Evolutionary conservation across 2,113 vertebrate genomes (phyloP).

Genomic region (Python bivittatus): DNA sequence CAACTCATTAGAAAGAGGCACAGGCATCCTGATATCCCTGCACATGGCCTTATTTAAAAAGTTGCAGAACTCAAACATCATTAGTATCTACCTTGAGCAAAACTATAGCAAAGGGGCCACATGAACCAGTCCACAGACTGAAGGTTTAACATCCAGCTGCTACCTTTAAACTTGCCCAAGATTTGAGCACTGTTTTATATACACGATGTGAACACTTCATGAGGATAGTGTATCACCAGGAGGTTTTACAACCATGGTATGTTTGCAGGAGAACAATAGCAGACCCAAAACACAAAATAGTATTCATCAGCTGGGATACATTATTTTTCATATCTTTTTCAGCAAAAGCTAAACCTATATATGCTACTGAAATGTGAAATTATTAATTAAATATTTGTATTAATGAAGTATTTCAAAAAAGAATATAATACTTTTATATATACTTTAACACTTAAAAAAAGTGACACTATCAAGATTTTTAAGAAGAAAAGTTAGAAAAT

Average conservation of each 20-base stretch:
- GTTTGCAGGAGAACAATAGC: not conserved
- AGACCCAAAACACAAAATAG: not conserved
- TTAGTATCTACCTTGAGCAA: not conserved
- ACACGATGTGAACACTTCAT: not conserved
- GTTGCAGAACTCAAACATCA: not conserved
- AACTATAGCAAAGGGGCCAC: not conserved
- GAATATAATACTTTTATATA: not conserved
- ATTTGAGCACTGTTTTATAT: not conserved
- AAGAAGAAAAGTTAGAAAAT: not conserved
- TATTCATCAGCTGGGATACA: not conserved
- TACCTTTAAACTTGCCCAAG: not conserved
- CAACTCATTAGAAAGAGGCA: not conserved
- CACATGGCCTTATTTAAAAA: not conserved
- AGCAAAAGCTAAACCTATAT: not conserved
- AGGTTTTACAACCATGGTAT: too few relatives aligned
- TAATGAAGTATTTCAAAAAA: not conserved
- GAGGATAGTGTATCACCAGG: not conserved
- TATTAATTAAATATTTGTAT: not conserved
- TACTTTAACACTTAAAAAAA: too few relatives aligned
- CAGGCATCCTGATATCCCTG: not conserved
- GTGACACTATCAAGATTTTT: not conserved
- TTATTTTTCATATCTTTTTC: not conserved
- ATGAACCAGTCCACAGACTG: not conserved
- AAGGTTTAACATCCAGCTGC: not conserved
- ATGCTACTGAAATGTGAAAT: not conserved